Evolutionary conservation across 2,113 vertebrate species (phyloP).

Genomic region (Pteruthius melanotis): DNA sequence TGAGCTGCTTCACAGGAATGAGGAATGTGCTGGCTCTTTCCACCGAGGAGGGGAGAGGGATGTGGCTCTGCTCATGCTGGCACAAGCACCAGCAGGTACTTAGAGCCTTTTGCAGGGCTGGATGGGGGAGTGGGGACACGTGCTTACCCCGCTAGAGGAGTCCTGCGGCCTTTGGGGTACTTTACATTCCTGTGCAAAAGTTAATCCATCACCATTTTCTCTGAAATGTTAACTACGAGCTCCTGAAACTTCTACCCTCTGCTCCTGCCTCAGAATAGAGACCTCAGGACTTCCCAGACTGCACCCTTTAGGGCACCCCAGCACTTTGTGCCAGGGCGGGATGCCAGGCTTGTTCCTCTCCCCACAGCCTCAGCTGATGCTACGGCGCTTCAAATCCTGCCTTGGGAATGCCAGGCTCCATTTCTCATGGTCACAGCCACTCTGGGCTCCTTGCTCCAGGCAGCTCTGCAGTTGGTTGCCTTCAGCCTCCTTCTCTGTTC

Average conservation of each 20-base stretch:
- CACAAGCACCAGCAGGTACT: not conserved
- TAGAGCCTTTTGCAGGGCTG: not conserved
- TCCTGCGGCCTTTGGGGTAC: not conserved
- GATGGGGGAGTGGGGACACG: accelerated
- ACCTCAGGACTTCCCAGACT: not conserved
- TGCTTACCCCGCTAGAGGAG: not conserved
- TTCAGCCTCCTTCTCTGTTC: not conserved
- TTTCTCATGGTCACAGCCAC: not conserved
- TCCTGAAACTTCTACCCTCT: not conserved
- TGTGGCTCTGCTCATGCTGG: not conserved
- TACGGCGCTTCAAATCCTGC: not conserved
- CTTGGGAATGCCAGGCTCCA: accelerated
- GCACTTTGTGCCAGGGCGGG: not conserved
- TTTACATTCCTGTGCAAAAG: not conserved
- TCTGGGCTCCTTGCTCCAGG: not conserved
- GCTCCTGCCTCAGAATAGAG: not conserved
- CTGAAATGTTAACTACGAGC: accelerated
- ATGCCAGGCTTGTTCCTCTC: not conserved
- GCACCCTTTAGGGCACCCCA: not conserved
- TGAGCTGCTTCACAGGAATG: not conserved
- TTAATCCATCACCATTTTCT: not conserved
- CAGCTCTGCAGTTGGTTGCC: not conserved
- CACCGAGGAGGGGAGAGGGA: not conserved
- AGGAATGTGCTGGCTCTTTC: not conserved
- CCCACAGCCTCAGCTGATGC: not conserved